Evolutionary conservation across 2,888 invertebrate species (phyloP), one percentile per base, ranked within the genome.

Genomic region (Argynnis bischoffii): DNA sequence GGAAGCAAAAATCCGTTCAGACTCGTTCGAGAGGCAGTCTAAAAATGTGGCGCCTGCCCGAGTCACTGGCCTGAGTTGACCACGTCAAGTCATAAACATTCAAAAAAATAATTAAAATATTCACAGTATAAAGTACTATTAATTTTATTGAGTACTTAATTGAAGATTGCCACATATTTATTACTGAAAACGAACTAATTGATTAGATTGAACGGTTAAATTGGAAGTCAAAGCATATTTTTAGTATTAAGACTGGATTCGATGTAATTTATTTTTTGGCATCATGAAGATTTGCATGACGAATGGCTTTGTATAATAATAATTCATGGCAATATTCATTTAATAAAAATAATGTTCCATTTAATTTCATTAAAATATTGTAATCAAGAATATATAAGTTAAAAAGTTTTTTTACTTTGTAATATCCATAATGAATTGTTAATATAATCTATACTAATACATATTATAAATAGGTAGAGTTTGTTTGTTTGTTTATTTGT

Each of bases 51-150:
- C 86, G 86, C 85, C 79, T 82, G 74, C 73, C 75, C 76, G 83
- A 88, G 90, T 91, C 89, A 90, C 86, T 90, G 90, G 86, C 89
- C 90, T 85, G 74, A 72, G 69, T 69, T 73, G 73, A 75, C 74
- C 69, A 73, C 71, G 68, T 69, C 70, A 66, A 74, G 67, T 74
- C 68, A 73, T 75, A 75, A 75, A 74, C 74, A 70, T 65, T 71
- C 63, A 74, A 69, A 73, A 71, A 72, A 73, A 70, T 70, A 72
- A 74, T 73, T 72, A 73, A 73, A 71, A 75, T 71, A 65, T 68
- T 67, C 65, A 54, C 67, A 54, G 70, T 69, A 35, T 71, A 69
- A 72, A 71, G 60, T 70, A 67, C 60, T 57, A 66, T 64, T 66
- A 66, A 66, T 66, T 63, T 71, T 56, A 63, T 53, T 50, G 57